Conservation (phyloP, 2,888 invertebrate species). For the Sminthurinus aureus region DNA sequence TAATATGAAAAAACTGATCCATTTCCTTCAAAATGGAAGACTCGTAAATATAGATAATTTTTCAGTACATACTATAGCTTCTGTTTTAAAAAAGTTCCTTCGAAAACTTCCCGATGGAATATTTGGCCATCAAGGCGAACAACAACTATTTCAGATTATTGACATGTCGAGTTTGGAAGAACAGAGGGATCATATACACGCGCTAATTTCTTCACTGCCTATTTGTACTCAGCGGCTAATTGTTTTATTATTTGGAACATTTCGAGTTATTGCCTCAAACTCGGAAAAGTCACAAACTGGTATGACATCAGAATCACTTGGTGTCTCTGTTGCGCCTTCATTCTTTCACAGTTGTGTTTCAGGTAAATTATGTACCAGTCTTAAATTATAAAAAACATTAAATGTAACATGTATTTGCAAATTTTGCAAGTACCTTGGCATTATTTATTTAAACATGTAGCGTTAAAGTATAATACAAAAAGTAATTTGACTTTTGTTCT, state of each 20-base stretch:
- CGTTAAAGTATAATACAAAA: not conserved
- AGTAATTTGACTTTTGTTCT: too few species aligned
- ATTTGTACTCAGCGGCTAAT: slow-evolving; percentile 90
- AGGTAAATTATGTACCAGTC: not conserved
- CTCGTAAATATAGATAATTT: slow-evolving; percentile 93
- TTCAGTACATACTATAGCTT: slow-evolving; percentile 97
- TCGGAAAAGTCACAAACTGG: slow-evolving; percentile 88
- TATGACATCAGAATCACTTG: slow-evolving; percentile 94
- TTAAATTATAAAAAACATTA: too few species aligned
- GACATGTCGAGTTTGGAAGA: slow-evolving; percentile 67
- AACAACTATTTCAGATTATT: slow-evolving; percentile 86
- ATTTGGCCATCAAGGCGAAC: slow-evolving; percentile 91
- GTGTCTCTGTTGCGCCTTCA: slow-evolving; percentile 94
- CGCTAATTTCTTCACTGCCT: slow-evolving; percentile 88
- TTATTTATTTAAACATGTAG: too few species aligned
- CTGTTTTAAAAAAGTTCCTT: slow-evolving; percentile 96
- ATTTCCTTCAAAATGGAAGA: slow-evolving; percentile 87
- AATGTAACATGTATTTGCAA: too few species aligned
- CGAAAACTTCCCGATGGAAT: slow-evolving; percentile 96
- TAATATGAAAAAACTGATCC: slow-evolving; percentile 91
- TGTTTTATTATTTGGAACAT: slow-evolving; percentile 96
- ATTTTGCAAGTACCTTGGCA: too few species aligned
- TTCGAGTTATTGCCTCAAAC: slow-evolving; percentile 91
- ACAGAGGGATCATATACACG: slow-evolving; percentile 91
- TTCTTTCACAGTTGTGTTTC: slow-evolving; percentile 86